phyloP scores from a whole-genome alignment of 2,888 invertebrate species.

The Furcula furcula region DNA sequence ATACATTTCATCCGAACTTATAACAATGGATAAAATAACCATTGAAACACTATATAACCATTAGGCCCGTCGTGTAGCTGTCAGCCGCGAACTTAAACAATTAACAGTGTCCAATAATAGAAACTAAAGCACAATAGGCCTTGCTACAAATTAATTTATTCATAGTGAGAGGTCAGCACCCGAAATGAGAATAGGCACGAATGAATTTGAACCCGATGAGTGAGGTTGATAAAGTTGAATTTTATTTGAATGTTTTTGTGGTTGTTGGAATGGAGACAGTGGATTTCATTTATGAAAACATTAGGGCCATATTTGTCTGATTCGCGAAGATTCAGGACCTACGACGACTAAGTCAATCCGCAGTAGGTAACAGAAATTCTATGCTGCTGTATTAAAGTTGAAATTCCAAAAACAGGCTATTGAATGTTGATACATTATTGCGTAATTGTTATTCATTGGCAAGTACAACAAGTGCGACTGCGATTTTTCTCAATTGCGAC shows the following conservation, averaged over 20 bases:
- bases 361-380: too few species aligned
- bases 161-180: slow-evolving; percentile 61
- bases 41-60: slow-evolving; percentile 64
- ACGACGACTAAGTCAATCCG: too few species aligned
- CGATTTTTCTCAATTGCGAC: slow-evolving; percentile 49
- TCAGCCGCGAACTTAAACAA: slow-evolving; percentile 67
- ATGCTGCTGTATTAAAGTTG: too few species aligned
- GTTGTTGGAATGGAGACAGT: slow-evolving; percentile 7
- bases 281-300: slow-evolving; percentile 9
- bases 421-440: not conserved
- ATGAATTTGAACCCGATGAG: slow-evolving; percentile 27
- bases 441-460: slow-evolving; percentile 10
- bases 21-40: slow-evolving; percentile 63
- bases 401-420: not conserved
- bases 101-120: slow-evolving; percentile 71
- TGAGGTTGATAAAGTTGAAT: slow-evolving; percentile 22
- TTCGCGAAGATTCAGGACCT: too few species aligned
- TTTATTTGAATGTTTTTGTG: slow-evolving; percentile 15
- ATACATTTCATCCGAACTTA: slow-evolving; percentile 58
- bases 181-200: slow-evolving; percentile 34
- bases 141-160: slow-evolving; percentile 76
- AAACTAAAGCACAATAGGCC: slow-evolving; percentile 67
- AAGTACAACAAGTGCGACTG: slow-evolving; percentile 47
- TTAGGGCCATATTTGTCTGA: slow-evolving; percentile 17
- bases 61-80: slow-evolving; percentile 68